Evolutionary conservation across 1,140 invertebrate genomes (phyloP), one percentile per base, ranked within the genome.

Genomic region (Drosophila orena): DNA sequence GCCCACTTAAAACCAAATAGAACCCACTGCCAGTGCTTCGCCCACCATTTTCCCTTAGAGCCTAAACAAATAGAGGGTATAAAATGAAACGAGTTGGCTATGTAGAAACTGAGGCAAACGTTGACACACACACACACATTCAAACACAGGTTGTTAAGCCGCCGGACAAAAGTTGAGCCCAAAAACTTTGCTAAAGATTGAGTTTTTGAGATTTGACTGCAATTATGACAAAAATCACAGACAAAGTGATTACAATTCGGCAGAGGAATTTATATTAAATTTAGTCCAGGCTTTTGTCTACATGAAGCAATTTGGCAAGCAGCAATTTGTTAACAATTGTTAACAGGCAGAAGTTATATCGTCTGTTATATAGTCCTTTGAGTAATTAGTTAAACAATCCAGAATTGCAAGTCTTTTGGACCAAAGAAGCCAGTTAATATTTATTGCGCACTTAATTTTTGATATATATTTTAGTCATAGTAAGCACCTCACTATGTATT

Each of bases 141-240:
- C 35, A 49, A 24, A 34, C 4, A 0, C 17, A 17, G 20, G 35
- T 30, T 42, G 54, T 20, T 59, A 60, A 24, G 55, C 55, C 35
- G 15, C 24, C 24, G 43, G 20, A 38, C 20, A 46, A 46, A 60
- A 61, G 20, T 60, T 60, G 14, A 17, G 30, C 30, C 6, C 38
- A 2, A 15, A 43, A 62, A 62, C 54, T 62, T 62, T 24, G 14
- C 55, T 17, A 0, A 0, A 14, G 27, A 44, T 65, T 61, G 40
- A 64, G 61, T 64, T 66, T 66, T 44, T 62, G 24, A 47, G 62
- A 66, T 62, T 62, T 66, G 57, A 42, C 44, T 66, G 62, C 58
- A 47, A 49, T 66, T 49, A 49, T 37, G 30, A 15, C 7, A 17
- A 22, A 62, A 66, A 47, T 35, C 57, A 46, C 34, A 37, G 27